Base-by-base conservation (phyloP, 1,140 invertebrate species). In the Drosophila mojavensis region DNA sequence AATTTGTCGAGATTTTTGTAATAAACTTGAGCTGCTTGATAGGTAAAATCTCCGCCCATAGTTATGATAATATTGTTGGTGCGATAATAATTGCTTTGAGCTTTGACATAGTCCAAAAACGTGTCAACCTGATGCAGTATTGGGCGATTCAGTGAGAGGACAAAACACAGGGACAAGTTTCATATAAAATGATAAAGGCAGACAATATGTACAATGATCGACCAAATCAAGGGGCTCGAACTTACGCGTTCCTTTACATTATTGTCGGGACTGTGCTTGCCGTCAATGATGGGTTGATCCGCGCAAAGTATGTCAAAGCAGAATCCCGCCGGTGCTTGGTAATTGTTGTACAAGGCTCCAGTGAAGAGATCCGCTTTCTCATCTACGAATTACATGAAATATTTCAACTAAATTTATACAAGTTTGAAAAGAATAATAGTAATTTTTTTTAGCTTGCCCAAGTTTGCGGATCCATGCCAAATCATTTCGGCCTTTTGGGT, bases 41-140 rank as follows among this genome's bases (percentile, higher is more conserved):
- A 99, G 48, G 96, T 95, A 90, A 99, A 99, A 93, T 99, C 98
- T 70, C 95, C 96, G 0, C 98, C 98, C 98, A 99, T 99, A 1
- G 97, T 98, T 55, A 98, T 93, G 67, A 98, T 94, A 9, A 98
- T 93, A 91, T 98, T 96, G 85, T 96, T 95, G 2, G 95, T 95
- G 58, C 92, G 92, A 90, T 96, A 96, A 17, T 92, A 92, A 64
- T 92, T 68, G 1, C 94, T 92, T 93, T 95, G 94, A 47, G 92
- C 92, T 61, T 92, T 74, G 47, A 93, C 92, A 90, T 94, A 94
- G 20, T 93, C 91, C 58, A 96, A 82, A 85, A 96, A 96, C 45
- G 91, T 78, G 51, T 93, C 75, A 33, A 95, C 94, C 95, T 96
- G 89, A 66, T 75, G 50, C n/a, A 13, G 30, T 54, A 28, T 28